Evolutionary conservation across 2,113 vertebrate genomes (phyloP).

Genomic region (Ifrita kowaldi): DNA sequence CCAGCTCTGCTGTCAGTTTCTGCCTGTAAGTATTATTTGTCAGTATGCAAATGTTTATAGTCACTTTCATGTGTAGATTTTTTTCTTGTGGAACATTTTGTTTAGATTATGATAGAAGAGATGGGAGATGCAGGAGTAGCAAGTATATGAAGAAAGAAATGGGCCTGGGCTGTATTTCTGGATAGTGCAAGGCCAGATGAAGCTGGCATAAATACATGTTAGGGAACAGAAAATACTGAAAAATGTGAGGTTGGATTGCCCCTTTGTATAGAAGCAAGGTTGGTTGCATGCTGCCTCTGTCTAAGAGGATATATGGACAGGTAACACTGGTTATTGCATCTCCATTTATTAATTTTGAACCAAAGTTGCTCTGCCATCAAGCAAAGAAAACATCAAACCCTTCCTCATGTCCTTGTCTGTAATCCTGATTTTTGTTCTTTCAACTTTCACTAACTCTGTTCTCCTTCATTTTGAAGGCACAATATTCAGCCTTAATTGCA

Average conservation of each 20-base stretch:
- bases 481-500: not conserved
- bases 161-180: not conserved
- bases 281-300: not conserved
- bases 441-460: not conserved
- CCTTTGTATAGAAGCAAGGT: not conserved
- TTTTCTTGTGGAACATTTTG: not conserved
- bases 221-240: not conserved
- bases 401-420: not conserved
- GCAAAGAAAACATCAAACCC: not conserved
- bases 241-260: not conserved
- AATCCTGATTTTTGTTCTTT: not conserved
- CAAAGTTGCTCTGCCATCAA: not conserved
- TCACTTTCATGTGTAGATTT: not conserved
- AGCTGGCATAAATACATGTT: not conserved
- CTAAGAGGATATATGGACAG: not conserved
- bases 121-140: not conserved
- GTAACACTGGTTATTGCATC: not conserved
- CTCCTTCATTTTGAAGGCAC: not conserved
- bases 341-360: not conserved
- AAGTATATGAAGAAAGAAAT: not conserved
- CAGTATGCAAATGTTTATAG: not conserved
- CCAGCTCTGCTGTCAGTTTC: not conserved
- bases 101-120: not conserved
- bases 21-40: not conserved
- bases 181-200: not conserved